These are phyloP conservation scores for Encarsia formosa DNA, from an alignment of 2,888 invertebrate genomes.

Conservation along the genomic window DNA sequence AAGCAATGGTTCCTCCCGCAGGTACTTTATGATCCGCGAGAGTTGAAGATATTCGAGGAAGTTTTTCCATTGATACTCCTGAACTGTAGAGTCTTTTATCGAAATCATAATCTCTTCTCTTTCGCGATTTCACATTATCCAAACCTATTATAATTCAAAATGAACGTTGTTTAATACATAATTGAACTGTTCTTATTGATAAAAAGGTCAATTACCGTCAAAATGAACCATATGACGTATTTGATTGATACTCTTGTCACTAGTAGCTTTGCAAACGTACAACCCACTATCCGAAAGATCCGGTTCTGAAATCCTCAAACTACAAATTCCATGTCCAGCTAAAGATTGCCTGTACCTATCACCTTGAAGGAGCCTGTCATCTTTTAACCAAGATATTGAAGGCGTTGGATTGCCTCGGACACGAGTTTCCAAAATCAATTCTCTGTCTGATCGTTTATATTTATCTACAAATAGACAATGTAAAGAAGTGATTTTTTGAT, in stretches of 20 bases:
- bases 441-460: conserved; percentile 68
- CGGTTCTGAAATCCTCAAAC: conserved; percentile 65
- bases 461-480: conserved; percentile 61
- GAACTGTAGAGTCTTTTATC: conserved; percentile 5
- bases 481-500: too few species aligned
- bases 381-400: conserved; percentile 72
- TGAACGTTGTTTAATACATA: background rate
- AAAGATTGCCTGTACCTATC: conserved; percentile 66
- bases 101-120: conserved; percentile 10
- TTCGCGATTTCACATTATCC: conserved; percentile 20
- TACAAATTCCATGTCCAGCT: conserved; percentile 70
- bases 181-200: background rate
- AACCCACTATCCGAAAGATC: conserved; percentile 67
- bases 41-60: conserved; percentile 67
- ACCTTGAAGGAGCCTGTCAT: conserved; percentile 58
- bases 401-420: conserved; percentile 73
- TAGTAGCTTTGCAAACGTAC: conserved; percentile 74
- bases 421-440: conserved; percentile 73
- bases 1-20: conserved; percentile 73
- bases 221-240: conserved; percentile 70
- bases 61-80: conserved; percentile 29
- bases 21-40: conserved; percentile 70
- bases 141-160: conserved; percentile 23
- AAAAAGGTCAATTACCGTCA: conserved; percentile 52
- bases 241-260: conserved; percentile 64